phyloP scores from a whole-genome alignment of 2,797 vertebrate genomes.

The Simalia tracyae region DNA sequence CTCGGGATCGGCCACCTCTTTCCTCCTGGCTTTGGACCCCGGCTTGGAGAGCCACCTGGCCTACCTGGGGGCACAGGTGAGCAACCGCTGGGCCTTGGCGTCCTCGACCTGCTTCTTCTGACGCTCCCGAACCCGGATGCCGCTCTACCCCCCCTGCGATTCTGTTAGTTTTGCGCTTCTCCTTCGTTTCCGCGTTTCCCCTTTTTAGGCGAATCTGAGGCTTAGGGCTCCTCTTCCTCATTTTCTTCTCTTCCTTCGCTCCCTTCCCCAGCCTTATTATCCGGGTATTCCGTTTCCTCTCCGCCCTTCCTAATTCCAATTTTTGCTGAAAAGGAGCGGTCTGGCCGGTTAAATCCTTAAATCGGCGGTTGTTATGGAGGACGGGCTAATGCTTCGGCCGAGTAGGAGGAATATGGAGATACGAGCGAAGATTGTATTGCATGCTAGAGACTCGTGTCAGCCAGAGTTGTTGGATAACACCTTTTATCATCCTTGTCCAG shows the following conservation, averaged over 20 bases:
- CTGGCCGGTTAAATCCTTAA: background rate
- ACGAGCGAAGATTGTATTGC: background rate
- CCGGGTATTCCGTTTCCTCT: too few relatives aligned
- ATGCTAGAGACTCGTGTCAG: background rate
- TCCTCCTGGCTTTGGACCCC: constrained; percentile 85
- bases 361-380: background rate
- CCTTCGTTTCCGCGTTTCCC: background rate
- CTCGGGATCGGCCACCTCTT: constrained; percentile 71
- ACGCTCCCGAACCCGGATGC: background rate
- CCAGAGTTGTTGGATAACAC: background rate
- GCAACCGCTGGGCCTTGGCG: constrained; percentile 10
- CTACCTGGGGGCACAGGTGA: constrained; percentile 90
- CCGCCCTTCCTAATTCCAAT: background rate
- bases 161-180: background rate
- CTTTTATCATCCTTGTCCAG: background rate
- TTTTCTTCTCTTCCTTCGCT: background rate
- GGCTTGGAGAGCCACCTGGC: constrained; percentile 85
- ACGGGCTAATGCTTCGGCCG: background rate
- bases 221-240: too few relatives aligned
- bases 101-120: too few relatives aligned
- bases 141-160: too few relatives aligned
- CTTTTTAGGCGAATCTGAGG: background rate
- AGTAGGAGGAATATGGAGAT: background rate
- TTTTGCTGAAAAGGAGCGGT: background rate
- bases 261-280: background rate